Percentiles rank a stretch among this genome's conserved stretches.
Conservation (phyloP, 2,888 invertebrate species). For the Aethes cnicana region DNA sequence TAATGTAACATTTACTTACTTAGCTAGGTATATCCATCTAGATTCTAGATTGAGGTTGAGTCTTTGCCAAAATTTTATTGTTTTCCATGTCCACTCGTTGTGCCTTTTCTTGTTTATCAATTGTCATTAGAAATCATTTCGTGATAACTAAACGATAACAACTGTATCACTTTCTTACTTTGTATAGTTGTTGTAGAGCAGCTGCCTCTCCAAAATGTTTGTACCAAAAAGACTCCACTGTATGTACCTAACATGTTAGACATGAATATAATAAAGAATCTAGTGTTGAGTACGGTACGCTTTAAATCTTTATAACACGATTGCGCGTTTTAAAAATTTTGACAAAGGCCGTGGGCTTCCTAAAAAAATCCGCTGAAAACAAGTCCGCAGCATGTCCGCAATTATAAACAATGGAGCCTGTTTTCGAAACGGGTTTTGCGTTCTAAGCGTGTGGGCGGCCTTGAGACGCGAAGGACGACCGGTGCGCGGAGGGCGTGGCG, state of each 20-base stretch:
- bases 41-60: slow-evolving; percentile 15
- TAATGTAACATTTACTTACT: too few species aligned
- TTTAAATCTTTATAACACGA: too few species aligned
- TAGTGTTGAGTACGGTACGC: too few species aligned
- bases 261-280: too few species aligned
- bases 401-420: slow-evolving; percentile 29
- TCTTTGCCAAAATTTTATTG: slow-evolving; percentile 26
- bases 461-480: slow-evolving; percentile 69
- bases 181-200: slow-evolving; percentile 6
- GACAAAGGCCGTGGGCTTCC: slow-evolving; percentile 18
- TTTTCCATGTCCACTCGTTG: slow-evolving; percentile 25
- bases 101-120: slow-evolving; percentile 24
- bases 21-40: slow-evolving; percentile 31
- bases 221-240: too few species aligned
- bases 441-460: slow-evolving; percentile 67
- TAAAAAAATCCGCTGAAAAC: slow-evolving; percentile 16
- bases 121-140: slow-evolving; percentile 22
- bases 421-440: slow-evolving; percentile 54
- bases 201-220: too few species aligned
- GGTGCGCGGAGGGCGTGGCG: slow-evolving; percentile 56
- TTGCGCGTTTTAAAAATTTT: neutral
- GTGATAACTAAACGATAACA: slow-evolving; percentile 17
- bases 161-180: slow-evolving; percentile 13
- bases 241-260: too few species aligned
- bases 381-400: slow-evolving; percentile 17